A percentile compares a stretch with the other conserved stretches of the same genome.
These are phyloP conservation scores for Scaptodrosophila latifasciaeformis DNA, from an alignment of 2,888 invertebrate genomes.

Conservation along the genomic window DNA sequence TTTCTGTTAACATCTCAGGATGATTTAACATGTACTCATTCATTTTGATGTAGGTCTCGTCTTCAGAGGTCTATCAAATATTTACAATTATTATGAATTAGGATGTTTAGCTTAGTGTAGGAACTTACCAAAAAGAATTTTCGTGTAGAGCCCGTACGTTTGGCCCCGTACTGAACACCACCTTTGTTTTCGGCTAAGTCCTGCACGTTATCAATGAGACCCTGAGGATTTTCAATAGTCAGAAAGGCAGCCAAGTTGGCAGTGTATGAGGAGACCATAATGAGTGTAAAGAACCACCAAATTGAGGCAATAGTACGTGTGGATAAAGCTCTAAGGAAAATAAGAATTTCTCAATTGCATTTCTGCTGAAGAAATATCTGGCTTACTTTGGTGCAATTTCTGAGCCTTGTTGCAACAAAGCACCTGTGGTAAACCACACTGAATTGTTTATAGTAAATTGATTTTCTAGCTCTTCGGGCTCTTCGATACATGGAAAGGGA, in stretches of 20 bases:
- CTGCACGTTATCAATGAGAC: slow-evolving; percentile 84
- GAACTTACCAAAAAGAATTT: slow-evolving; percentile 87
- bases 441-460: slow-evolving; percentile 88
- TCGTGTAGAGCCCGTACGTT: slow-evolving; percentile 88
- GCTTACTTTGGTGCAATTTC: slow-evolving; percentile 90
- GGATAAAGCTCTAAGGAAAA: slow-evolving; percentile 83
- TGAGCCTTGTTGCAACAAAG: slow-evolving; percentile 89
- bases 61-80: slow-evolving; percentile 81
- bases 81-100: not conserved
- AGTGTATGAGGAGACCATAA: slow-evolving; percentile 87
- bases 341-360: not conserved
- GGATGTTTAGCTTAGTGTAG: not conserved
- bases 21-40: slow-evolving; percentile 84
- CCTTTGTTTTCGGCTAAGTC: slow-evolving; percentile 86
- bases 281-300: slow-evolving; percentile 93
- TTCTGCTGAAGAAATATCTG: slow-evolving; percentile 22
- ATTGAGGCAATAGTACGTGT: slow-evolving; percentile 90
- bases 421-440: slow-evolving; percentile 91
- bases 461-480: slow-evolving; percentile 88
- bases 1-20: slow-evolving; percentile 75
- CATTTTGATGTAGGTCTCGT: slow-evolving; percentile 86
- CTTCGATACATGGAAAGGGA: slow-evolving; percentile 88
- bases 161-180: slow-evolving; percentile 89
- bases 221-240: slow-evolving; percentile 84
- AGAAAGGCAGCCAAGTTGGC: slow-evolving; percentile 95